These are phyloP conservation scores for Ridgeia piscesae DNA, from an alignment of 1,140 invertebrate species.

Conservation along the genomic window DNA sequence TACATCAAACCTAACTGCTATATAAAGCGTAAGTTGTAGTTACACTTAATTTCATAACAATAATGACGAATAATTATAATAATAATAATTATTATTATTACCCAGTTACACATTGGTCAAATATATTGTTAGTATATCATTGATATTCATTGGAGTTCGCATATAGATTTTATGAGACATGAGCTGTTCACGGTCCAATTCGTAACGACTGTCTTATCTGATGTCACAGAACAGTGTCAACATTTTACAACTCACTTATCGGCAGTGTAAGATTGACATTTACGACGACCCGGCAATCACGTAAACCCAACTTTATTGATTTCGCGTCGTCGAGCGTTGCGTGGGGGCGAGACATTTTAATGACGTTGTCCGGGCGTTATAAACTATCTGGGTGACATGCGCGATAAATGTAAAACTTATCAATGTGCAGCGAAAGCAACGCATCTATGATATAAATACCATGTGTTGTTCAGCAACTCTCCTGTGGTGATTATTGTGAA, in stretches of 20 bases:
- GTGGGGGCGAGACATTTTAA: not conserved
- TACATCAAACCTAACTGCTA: not conserved
- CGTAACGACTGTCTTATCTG: not conserved
- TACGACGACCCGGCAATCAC: not conserved
- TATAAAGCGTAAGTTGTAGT: not conserved
- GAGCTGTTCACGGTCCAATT: not conserved
- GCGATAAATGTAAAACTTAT: no score
- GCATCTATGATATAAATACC: no score
- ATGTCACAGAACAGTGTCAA: not conserved
- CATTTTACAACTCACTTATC: slow-evolving; percentile 1
- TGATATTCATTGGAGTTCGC: not conserved
- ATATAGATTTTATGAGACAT: not conserved
- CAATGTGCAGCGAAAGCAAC: no score
- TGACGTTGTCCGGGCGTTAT: no score
- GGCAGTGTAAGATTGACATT: not conserved
- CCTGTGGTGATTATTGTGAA: no score
- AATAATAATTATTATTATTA: not conserved
- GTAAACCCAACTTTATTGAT: not conserved
- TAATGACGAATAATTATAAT: not conserved
- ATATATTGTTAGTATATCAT: not conserved
- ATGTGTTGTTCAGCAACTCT: no score
- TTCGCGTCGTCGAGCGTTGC: not conserved
- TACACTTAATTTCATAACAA: not conserved
- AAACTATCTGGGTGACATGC: no score
- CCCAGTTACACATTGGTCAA: not conserved